These are phyloP conservation scores for Nylanderia fulva DNA, from an alignment of 1,140 invertebrate species.

Conservation along the genomic window DNA sequence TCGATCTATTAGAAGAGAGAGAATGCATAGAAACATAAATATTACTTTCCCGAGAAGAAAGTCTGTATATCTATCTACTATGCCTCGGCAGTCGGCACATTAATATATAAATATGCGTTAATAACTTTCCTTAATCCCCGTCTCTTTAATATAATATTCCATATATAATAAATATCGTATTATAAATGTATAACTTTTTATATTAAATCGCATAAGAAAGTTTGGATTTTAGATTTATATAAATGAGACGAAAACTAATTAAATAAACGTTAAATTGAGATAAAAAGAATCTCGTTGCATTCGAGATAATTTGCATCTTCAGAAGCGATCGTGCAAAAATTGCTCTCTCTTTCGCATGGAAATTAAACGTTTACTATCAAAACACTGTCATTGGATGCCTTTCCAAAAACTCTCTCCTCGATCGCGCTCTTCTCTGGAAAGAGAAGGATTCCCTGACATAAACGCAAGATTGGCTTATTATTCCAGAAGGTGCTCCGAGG, in stretches of 20 bases:
- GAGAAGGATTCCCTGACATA: slow-evolving; percentile 36
- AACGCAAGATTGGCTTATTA: slow-evolving; percentile 67
- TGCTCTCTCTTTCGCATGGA: neutral
- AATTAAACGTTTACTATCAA: slow-evolving; percentile 18
- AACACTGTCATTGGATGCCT: slow-evolving; percentile 38
- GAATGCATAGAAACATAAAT: neutral
- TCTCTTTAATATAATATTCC: slow-evolving; percentile 3
- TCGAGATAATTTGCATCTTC: neutral
- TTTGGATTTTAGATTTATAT: neutral
- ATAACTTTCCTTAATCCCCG: slow-evolving; percentile 41
- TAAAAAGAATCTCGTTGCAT: neutral
- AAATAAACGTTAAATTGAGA: neutral
- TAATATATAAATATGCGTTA: slow-evolving; percentile 11
- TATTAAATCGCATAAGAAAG: neutral
- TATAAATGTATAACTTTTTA: neutral
- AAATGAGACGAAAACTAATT: neutral
- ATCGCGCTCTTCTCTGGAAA: neutral
- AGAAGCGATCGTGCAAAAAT: neutral
- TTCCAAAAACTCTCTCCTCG: slow-evolving; percentile 30
- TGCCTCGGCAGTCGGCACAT: neutral
- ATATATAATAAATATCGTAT: neutral
- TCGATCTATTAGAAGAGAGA: neutral
- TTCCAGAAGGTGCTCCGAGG: slow-evolving; percentile 70
- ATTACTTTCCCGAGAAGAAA: slow-evolving; percentile 43
- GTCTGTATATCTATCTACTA: neutral